Conservation (phyloP, 2,113 vertebrate genomes). For the Eidolon helvum region DNA sequence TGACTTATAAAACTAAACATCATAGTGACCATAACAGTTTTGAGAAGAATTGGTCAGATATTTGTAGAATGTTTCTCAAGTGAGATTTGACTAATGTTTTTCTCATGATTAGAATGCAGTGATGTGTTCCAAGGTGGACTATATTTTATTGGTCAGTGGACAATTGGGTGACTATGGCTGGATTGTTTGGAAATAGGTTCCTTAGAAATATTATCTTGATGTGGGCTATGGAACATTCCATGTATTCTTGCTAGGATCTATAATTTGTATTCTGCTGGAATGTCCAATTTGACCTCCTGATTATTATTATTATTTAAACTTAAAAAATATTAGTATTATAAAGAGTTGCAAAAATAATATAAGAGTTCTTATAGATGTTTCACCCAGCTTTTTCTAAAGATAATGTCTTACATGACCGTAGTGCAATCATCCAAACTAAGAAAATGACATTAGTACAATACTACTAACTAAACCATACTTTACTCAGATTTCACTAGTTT, state of each 20-base stretch:
- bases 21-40: neutral
- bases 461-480: no score
- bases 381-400: neutral
- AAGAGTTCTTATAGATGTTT: neutral
- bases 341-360: neutral
- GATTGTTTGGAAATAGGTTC: neutral
- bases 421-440: no score
- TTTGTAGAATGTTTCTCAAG: neutral
- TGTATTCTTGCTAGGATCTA: neutral
- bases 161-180: neutral
- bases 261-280: neutral
- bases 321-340: neutral
- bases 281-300: neutral
- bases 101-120: neutral
- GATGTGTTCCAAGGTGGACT: neutral
- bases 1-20: neutral
- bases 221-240: neutral
- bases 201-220: neutral
- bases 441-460: no score
- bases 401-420: neutral
- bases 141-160: neutral
- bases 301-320: neutral
- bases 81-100: neutral
- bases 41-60: neutral
- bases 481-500: no score